Evolutionary conservation across 2,888 invertebrate species (phyloP), one percentile per base, ranked within the genome.

Genomic region (Drepana falcataria): DNA sequence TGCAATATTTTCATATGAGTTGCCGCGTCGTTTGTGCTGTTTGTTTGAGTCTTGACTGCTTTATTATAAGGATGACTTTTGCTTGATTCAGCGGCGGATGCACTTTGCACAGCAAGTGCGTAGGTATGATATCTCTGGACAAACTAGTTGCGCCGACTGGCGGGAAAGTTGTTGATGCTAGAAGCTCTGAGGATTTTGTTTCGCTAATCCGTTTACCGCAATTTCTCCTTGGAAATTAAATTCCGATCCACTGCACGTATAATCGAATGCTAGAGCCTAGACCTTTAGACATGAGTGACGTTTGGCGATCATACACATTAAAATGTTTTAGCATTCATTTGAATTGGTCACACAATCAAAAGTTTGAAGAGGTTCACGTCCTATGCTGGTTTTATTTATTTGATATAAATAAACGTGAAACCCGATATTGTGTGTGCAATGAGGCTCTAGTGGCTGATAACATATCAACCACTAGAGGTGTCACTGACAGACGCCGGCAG

Each of bases 1-100:
- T 77, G 77, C 79, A 73, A 81, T 82, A 82, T 84, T 85, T 84
- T 84, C 83, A 81, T 80, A 79, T 77, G 78, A 78, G 74, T 68
- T 67, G 69, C 79, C 69, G 71, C 66, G 63, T 72, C 74, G 60
- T 55, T 49, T 56, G 37, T 73, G 60, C 76, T 55, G 47, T n/a
- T 55, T 47, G 47, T 33, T 48, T 63, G 52, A 59, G 52, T 66
- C 64, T 63, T 81, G 21, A 77, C 59, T 55, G 35, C 47, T 41
- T 49, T 4, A 59, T 48, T 2, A 59, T 79, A 79, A 64, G 66
- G 71, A 63, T 66, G 58, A 61, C 56, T 74, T 77, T 78, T 35
- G 59, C 4, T 37, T 63, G 63, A 57, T 54, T 56, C 55, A 55
- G 48, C 35, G 53, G 21, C 49, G 53, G 56, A 49, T 49, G 59